Base-by-base conservation (phyloP, 1,140 invertebrate species). In the Bombus terrestris region DNA sequence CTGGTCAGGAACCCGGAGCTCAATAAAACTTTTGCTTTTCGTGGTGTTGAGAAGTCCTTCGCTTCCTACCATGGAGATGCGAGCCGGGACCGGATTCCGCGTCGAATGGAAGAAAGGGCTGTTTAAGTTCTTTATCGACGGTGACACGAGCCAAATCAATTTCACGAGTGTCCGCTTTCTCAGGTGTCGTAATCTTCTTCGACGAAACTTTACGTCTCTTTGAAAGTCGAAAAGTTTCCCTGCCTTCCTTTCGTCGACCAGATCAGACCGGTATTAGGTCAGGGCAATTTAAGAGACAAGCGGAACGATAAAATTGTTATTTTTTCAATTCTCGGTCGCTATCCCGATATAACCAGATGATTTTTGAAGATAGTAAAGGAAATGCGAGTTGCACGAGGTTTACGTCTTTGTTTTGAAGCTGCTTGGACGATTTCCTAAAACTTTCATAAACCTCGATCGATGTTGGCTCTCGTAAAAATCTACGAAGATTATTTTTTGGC, bases 91-190 rank as follows among this genome's bases (percentile, higher is more conserved):
- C 73, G 81, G 74, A 83, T 86, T 86, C 81, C 85, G n/a, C 39
- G 37, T 41, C 81, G 57, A 83, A 37, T 78, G 43, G 74, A 83
- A 78, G 81, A 86, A 74, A 78, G 81, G 74, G 32, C 81, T 82
- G 35, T 6, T 83, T 86, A 86, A 83, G 74, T 78, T 73, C 81
- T 83, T 86, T 78, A 83, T 83, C 37, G 81, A 78, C 81, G 68
- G 47, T 84, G 85, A 86, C 85, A 83, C 85, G 85, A 86, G 85
- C 81, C 81, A 83, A 86, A 86, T 86, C 85, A 86, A 86, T 83
- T 83, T 72, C 79, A n/a, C 71, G 59, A 41, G n/a, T 2, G 59
- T 22, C 41, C 22, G 47, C 37, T 81, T 22, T 35, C 78, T 41
- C 83, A 53, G n/a, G 66, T 85, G 83, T 80, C 68, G 68, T 62